Evolutionary conservation across 2,888 invertebrate genomes (phyloP).

Genomic region (Chaitophorus viminalis): DNA sequence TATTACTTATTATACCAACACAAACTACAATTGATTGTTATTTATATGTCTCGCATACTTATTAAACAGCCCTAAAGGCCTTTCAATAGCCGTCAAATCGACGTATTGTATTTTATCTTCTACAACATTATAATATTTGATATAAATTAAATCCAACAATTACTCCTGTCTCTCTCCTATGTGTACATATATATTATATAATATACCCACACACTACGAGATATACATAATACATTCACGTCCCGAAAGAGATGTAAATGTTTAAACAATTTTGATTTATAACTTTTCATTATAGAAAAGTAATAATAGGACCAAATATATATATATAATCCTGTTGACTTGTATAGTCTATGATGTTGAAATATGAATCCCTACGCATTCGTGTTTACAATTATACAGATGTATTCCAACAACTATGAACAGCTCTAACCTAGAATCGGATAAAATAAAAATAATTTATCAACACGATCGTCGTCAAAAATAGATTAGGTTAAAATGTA

Average conservation of each 20-base stretch:
- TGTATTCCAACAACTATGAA: background rate
- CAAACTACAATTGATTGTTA: background rate
- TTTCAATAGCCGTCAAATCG: background rate
- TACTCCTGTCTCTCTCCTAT: background rate
- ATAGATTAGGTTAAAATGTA: background rate
- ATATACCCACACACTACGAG: too few relatives aligned
- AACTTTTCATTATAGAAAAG: conserved; percentile 23
- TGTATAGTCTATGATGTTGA: background rate
- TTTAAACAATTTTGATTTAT: conserved; percentile 31
- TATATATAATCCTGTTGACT: background rate
- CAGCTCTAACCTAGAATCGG: background rate
- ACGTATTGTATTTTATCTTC: background rate
- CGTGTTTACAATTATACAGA: background rate
- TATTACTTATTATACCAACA: conserved; percentile 9
- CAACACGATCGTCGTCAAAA: background rate
- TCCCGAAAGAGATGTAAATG: background rate
- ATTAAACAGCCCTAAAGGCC: conserved; percentile 15
- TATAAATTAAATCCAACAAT: conserved; percentile 41
- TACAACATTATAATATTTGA: background rate
- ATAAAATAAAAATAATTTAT: background rate
- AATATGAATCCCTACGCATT: background rate
- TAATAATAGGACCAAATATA: background rate
- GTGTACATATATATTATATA: background rate
- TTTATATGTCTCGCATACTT: conserved; percentile 18
- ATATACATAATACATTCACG: too few relatives aligned